phyloP scores from a whole-genome alignment of 2,797 vertebrate species.

The Holocentrus rufus region DNA sequence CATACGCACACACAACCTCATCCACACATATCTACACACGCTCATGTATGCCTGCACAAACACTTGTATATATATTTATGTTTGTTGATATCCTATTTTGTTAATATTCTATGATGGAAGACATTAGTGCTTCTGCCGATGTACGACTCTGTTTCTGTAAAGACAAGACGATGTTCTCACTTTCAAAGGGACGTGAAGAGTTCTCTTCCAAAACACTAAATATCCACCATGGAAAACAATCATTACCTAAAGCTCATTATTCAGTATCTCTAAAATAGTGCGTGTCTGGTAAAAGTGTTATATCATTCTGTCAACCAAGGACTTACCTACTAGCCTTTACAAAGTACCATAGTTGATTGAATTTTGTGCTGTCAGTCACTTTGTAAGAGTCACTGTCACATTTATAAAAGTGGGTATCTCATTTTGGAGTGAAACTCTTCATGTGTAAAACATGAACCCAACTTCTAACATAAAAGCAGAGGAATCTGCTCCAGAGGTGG shows the following conservation, averaged over 20 bases:
- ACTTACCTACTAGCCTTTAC: conserved; percentile 40
- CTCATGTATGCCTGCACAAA: conserved; percentile 74
- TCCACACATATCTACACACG: conserved; percentile 58
- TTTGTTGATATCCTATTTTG: conserved; percentile 73
- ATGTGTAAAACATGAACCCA: conserved; percentile 29
- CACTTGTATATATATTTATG: conserved; percentile 86
- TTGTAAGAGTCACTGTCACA: conserved; percentile 25
- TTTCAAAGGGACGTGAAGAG: conserved; percentile 58
- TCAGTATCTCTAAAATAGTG: conserved; percentile 41
- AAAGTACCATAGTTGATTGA: conserved; percentile 29
- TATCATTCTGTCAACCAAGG: conserved; percentile 5
- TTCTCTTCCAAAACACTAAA: conserved; percentile 53
- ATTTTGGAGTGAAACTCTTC: conserved; percentile 33
- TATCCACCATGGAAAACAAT: conserved; percentile 44
- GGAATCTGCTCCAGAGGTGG: conserved; percentile 36
- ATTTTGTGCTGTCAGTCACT: neutral
- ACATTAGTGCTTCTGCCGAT: conserved; percentile 47
- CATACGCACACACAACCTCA: conserved; percentile 48
- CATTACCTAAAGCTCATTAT: conserved; percentile 34
- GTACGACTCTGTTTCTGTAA: conserved; percentile 38
- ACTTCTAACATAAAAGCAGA: conserved; percentile 23
- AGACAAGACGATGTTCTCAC: conserved; percentile 33
- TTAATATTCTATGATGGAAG: conserved; percentile 62
- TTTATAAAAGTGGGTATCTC: conserved; percentile 13
- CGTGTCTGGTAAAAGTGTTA: conserved; percentile 21